Conservation (phyloP, 2,113 vertebrate genomes). For the Tenebrosternarchus preto region DNA sequence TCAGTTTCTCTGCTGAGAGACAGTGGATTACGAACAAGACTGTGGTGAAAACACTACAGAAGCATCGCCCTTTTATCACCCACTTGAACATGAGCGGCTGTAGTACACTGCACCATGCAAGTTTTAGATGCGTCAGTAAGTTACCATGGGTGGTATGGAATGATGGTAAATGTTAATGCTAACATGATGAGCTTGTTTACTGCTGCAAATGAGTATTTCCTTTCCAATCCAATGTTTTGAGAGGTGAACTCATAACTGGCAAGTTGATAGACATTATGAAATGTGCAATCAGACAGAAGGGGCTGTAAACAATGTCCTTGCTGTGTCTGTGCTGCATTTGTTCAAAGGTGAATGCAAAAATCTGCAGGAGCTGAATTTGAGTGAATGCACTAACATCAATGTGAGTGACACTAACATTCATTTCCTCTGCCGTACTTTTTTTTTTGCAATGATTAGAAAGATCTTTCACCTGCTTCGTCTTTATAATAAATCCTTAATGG, state of each 20-base stretch:
- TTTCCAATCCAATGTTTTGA: too few relatives aligned
- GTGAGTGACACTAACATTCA: slow-evolving; percentile 66
- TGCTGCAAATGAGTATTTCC: too few relatives aligned
- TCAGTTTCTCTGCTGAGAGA: slow-evolving; percentile 66
- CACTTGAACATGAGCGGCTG: slow-evolving; percentile 69
- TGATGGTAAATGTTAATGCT: neutral
- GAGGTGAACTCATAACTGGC: too few relatives aligned
- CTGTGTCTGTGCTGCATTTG: neutral
- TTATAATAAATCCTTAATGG: slow-evolving; percentile 37
- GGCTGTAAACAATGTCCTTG: too few relatives aligned
- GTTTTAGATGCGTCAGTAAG: slow-evolving; percentile 67
- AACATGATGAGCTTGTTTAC: too few relatives aligned
- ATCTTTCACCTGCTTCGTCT: too few relatives aligned
- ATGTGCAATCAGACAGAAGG: neutral
- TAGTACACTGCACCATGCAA: slow-evolving; percentile 51
- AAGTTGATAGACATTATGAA: neutral
- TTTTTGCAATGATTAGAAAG: too few relatives aligned
- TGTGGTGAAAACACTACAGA: slow-evolving; percentile 61
- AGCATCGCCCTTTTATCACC: slow-evolving; percentile 61
- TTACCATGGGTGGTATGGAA: slow-evolving; percentile 16
- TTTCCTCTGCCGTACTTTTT: too few relatives aligned
- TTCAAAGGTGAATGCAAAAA: slow-evolving; percentile 74
- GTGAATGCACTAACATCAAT: slow-evolving; percentile 77
- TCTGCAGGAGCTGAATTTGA: slow-evolving; percentile 81
- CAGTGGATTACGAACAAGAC: slow-evolving; percentile 57